phyloP scores from a whole-genome alignment of 2,797 vertebrate species.

The Fringilla coelebs region DNA sequence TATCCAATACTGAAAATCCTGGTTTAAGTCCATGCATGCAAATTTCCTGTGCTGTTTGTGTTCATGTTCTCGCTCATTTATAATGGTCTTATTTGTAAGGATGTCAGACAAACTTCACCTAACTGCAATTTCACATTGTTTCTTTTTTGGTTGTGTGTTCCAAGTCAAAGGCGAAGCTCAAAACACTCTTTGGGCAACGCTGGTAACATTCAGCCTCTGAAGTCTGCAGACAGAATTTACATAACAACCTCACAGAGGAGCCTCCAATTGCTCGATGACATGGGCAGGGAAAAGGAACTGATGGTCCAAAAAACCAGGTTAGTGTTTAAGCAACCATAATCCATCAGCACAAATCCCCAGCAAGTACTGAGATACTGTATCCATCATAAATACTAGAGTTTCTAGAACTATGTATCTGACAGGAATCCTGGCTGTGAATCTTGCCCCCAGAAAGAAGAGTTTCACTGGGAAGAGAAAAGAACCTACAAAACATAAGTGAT shows the following conservation, averaged over 20 bases:
- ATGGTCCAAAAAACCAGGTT: constrained; percentile 79
- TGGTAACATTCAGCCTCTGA: background rate
- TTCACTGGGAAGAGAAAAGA: background rate
- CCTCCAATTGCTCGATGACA: constrained; percentile 74
- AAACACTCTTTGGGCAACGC: background rate
- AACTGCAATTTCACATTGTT: background rate
- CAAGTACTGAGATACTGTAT: background rate
- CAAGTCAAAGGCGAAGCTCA: constrained; percentile 63
- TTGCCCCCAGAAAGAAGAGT: background rate
- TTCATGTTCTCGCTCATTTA: background rate
- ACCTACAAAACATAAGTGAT: background rate
- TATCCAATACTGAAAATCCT: background rate
- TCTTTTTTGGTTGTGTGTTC: background rate
- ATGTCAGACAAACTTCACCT: background rate
- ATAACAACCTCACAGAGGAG: constrained; percentile 74
- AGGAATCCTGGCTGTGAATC: background rate
- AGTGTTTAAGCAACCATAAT: background rate
- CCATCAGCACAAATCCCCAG: background rate
- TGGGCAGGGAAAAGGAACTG: constrained; percentile 76
- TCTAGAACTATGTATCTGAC: background rate
- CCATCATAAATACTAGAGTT: background rate
- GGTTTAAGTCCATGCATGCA: background rate
- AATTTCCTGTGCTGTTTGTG: background rate
- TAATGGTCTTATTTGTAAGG: background rate
- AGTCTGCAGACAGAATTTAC: constrained; percentile 56